phyloP scores from a whole-genome alignment of 2,888 invertebrate genomes.

The Zaprionus obscuricornis region DNA sequence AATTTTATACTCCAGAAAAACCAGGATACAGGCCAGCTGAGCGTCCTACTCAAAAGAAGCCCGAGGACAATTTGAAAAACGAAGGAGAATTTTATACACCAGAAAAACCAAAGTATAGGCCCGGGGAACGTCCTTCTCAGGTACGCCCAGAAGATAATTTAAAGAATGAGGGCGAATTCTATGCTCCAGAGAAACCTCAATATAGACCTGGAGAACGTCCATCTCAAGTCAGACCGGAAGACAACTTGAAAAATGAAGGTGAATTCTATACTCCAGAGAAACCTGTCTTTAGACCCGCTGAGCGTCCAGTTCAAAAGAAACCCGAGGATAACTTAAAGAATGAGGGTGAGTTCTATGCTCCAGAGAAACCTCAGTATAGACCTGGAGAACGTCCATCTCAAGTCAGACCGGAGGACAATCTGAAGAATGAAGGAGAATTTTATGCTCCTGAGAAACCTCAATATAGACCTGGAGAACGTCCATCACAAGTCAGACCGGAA shows the following conservation, averaged over 20 bases:
- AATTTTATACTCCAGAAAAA: conserved; percentile 82
- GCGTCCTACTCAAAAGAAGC: conserved; percentile 13
- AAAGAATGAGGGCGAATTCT: conserved; percentile 84
- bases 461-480: conserved; percentile 84
- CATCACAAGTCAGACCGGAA: conserved; percentile 84
- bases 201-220: conserved; percentile 30
- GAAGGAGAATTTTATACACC: conserved; percentile 80
- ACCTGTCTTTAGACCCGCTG: conserved; percentile 74
- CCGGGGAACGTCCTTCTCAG: conserved; percentile 62
- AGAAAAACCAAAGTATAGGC: conserved; percentile 55
- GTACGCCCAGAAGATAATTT: conserved; percentile 85
- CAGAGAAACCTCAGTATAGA: conserved; percentile 81
- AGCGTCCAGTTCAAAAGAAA: conserved; percentile 67
- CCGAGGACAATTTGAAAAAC: neutral
- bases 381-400: conserved; percentile 85
- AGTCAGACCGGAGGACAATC: conserved; percentile 84
- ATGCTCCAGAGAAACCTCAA: conserved; percentile 81
- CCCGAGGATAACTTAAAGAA: conserved; percentile 86
- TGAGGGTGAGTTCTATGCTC: conserved; percentile 85
- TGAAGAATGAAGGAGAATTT: conserved; percentile 85
- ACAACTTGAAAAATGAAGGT: conserved; percentile 84
- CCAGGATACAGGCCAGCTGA: conserved; percentile 28
- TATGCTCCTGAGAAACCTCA: conserved; percentile 83
- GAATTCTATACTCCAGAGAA: conserved; percentile 84
- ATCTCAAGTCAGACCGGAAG: conserved; percentile 21